These are phyloP conservation scores for Solea solea DNA, from an alignment of 2,113 vertebrate species.

Conservation along the genomic window DNA sequence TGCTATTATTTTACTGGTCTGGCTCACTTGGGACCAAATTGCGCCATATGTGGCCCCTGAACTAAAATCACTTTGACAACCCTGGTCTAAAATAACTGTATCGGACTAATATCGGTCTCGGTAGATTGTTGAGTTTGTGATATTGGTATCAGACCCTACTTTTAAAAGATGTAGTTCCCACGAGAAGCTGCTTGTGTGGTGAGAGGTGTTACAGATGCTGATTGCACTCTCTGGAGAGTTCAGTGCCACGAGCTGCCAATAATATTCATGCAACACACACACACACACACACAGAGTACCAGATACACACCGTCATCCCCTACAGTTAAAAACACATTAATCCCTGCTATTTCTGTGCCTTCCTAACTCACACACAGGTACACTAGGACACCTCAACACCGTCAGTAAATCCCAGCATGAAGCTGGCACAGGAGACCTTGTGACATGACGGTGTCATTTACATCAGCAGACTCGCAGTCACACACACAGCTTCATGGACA, in stretches of 20 bases:
- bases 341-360: background rate
- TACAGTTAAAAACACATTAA: conserved; percentile 26
- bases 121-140: too few relatives aligned
- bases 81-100: background rate
- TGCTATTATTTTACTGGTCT: too few relatives aligned
- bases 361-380: background rate
- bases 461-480: conserved; percentile 34
- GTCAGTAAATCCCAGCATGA: conserved; percentile 44
- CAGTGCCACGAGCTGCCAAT: conserved; percentile 38
- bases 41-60: too few relatives aligned
- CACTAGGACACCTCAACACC: conserved; percentile 14
- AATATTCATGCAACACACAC: conserved; percentile 35
- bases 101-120: background rate
- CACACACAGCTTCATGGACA: conserved; percentile 11
- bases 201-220: conserved; percentile 52
- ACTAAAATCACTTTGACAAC: background rate
- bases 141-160: too few relatives aligned
- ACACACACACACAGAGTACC: conserved; percentile 16
- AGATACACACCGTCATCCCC: conserved; percentile 2
- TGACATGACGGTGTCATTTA: conserved; percentile 56
- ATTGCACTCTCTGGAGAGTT: conserved; percentile 27
- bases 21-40: too few relatives aligned
- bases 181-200: conserved; percentile 19
- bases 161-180: conserved; percentile 5
- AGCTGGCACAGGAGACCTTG: conserved; percentile 43